Percentiles rank a stretch among this genome's conserved stretches.
phyloP scores from a whole-genome alignment of 2,113 vertebrate species.

The Syngnathoides biaculeatus region DNA sequence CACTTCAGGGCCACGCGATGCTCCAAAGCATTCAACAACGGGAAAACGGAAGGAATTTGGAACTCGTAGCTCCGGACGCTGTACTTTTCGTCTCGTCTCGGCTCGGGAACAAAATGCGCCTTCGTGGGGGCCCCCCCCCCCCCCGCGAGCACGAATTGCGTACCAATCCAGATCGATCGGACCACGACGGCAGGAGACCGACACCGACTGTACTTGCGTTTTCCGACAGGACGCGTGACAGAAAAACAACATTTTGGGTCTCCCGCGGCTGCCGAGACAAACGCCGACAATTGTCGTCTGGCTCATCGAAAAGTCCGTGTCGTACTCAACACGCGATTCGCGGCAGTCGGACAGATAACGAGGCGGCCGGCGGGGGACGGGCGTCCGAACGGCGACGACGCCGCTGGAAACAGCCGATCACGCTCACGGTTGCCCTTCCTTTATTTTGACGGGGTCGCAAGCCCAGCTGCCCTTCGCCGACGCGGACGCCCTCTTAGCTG shows the following conservation, averaged over 20 bases:
- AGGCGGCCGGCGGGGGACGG: slow-evolving; percentile 36
- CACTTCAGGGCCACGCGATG: background rate
- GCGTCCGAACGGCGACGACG: slow-evolving; percentile 22
- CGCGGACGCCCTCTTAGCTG: slow-evolving; percentile 43
- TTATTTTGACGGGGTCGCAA: background rate
- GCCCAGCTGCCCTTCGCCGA: slow-evolving; percentile 48
- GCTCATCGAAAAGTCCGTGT: too few species aligned
- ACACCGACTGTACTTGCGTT: background rate
- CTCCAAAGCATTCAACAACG: background rate
- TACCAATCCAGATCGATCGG: background rate
- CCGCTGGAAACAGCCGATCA: background rate
- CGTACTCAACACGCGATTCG: background rate
- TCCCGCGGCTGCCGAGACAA: background rate
- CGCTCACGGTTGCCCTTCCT: background rate
- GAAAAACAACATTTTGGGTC: too few species aligned
- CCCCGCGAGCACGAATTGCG: background rate
- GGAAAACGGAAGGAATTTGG: background rate
- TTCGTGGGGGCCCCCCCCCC: too few species aligned
- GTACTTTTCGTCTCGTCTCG: too few species aligned
- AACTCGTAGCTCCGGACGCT: background rate
- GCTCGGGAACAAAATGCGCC: background rate
- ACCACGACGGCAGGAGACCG: background rate
- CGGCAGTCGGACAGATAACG: slow-evolving; percentile 1
- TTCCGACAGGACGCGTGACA: background rate
- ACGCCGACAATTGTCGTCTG: accelerated